Base-by-base conservation (phyloP, 2,888 invertebrate species). In the Amphiduros pacificus region DNA sequence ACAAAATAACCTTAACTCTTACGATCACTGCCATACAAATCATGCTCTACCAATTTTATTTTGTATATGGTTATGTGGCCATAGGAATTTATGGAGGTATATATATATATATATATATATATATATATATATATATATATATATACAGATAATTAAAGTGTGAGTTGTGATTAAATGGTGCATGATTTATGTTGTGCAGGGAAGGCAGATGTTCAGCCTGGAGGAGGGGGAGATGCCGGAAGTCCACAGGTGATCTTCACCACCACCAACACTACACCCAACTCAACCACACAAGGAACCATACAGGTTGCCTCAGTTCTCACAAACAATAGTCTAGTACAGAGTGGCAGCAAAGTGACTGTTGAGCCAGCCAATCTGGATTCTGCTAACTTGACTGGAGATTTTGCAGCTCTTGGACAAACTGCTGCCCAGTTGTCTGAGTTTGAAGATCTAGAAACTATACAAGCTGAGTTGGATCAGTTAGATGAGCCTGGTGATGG, bases 381-480 rank as follows among this genome's bases (percentile, higher is more conserved):
- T 20, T 11, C 56, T 11, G 6, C 48, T 14, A 60, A 44, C 48
- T 27, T 52, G 22, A 48, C 54, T 2, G 24, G 53, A 28, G 54
- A 60, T 36, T 60, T 54, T 48, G 29, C 60, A 1, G n/a, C n/a
- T n/a, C n/a, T n/a, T n/a, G n/a, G n/a, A n/a, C n/a, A n/a, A n/a
- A n/a, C n/a, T n/a, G n/a, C n/a, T n/a, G 24, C 24, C 22, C 60
- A 54, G 48, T 48, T 60, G 22, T 60, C 60, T 3, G 54, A 60
- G 24, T 27, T 60, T 20, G 60, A 51, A 6, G 20, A 53, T 2
- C 32, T 56, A 17, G 56, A 56, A 28, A 56, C 48, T 22, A 53
- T 60, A 5, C 60, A 60, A 28, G 60, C 53, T 5, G 54, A 54
- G 17, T 51, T 60, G 9, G 60, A 60, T 29, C 53, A 32, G 22